These are phyloP conservation scores for Echinops telfairi DNA, from an alignment of 2,113 vertebrate genomes.

Conservation along the genomic window DNA sequence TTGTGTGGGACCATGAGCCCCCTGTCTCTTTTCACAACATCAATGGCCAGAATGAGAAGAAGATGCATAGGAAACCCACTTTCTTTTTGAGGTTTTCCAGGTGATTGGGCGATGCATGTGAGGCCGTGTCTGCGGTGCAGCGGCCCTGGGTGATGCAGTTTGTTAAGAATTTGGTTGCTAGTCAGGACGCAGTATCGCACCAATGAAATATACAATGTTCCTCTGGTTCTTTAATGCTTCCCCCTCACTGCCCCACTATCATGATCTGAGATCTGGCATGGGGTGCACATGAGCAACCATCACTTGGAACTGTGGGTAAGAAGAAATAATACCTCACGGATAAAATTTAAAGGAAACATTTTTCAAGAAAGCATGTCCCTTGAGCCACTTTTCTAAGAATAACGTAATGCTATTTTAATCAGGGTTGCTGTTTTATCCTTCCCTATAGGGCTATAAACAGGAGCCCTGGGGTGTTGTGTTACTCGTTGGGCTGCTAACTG, in stretches of 20 bases:
- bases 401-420: background rate
- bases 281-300: background rate
- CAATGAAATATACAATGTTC: no score
- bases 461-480: no score
- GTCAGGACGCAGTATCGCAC: background rate
- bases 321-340: background rate
- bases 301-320: background rate
- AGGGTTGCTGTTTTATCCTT: background rate
- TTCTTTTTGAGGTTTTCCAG: background rate
- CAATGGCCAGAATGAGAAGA: background rate
- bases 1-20: background rate
- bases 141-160: background rate
- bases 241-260: no score
- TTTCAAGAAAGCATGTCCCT: background rate
- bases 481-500: no score
- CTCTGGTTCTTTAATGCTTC: no score
- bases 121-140: background rate
- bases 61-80: background rate
- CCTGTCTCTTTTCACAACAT: background rate
- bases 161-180: background rate
- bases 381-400: background rate
- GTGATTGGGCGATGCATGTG: background rate
- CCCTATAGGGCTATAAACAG: no score
- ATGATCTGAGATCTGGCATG: no score
- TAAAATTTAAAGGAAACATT: slow-evolving; percentile 35